These are phyloP conservation scores for Propithecus coquereli DNA, from an alignment of 2,113 vertebrate species.

Conservation along the genomic window DNA sequence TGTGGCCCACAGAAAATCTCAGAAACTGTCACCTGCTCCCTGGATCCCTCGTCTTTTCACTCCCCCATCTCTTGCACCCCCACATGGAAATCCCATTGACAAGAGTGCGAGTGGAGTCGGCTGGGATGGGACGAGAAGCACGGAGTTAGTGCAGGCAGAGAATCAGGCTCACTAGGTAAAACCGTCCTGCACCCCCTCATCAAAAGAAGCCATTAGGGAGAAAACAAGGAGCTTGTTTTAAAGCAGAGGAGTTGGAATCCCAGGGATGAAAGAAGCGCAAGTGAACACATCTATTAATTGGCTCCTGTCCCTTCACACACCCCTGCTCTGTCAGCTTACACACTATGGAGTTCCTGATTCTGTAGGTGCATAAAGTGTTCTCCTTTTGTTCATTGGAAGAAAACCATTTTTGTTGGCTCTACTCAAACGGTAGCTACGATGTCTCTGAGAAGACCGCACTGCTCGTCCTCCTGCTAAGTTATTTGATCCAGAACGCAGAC, in stretches of 20 bases:
- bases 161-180: not conserved
- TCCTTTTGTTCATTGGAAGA: not conserved
- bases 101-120: not conserved
- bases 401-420: not conserved
- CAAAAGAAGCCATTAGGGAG: not conserved
- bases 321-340: not conserved
- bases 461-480: not conserved
- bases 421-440: not conserved
- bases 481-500: not conserved
- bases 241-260: not conserved
- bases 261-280: not conserved
- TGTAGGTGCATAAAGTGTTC: not conserved
- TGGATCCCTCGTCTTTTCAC: not conserved
- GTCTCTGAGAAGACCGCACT: not conserved
- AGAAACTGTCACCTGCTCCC: not conserved
- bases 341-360: not conserved
- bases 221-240: not conserved
- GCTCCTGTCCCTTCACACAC: not conserved
- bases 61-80: too few relatives aligned
- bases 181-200: not conserved
- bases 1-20: not conserved
- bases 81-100: not conserved
- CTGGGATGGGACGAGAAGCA: not conserved
- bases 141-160: not conserved
- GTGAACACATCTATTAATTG: accelerated